A percentile compares a stretch with the other conserved stretches of the same genome.
phyloP scores from a whole-genome alignment of 35 echinoderm and acorn worm species.

The Hemicentrotus pulcherrimus region DNA sequence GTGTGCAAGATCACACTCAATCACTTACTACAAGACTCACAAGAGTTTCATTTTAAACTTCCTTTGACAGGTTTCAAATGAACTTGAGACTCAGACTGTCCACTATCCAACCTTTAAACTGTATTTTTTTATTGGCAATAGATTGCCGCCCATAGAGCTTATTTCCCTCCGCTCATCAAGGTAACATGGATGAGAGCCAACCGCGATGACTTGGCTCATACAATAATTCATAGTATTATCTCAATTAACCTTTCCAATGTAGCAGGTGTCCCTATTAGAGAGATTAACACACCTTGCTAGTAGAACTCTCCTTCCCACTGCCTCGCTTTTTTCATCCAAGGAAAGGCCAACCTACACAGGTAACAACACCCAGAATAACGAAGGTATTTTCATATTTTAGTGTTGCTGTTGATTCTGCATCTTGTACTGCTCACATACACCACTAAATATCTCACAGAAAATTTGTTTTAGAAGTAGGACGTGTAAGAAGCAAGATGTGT shows the following conservation, averaged over 20 bases:
- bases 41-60: no score
- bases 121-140: not conserved
- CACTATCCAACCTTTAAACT: not conserved
- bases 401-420: no score
- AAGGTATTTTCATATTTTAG: not conserved
- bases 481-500: no score
- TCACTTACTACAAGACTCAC: no score
- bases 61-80: no score
- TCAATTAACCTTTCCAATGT: not conserved
- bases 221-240: not conserved
- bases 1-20: no score
- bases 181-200: not conserved
- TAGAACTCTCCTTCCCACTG: not conserved
- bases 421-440: no score
- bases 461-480: no score
- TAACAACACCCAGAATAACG: not conserved
- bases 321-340: not conserved
- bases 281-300: not conserved
- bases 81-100: not conserved
- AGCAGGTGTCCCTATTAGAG: not conserved
- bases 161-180: not conserved
- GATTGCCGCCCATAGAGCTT: not conserved
- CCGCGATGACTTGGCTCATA: not conserved
- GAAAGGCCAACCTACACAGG: not conserved
- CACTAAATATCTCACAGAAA: no score